Evolutionary conservation across 64 coral and sea anemone species (phyloP).

Genomic region (Cladopsammia gracilis): DNA sequence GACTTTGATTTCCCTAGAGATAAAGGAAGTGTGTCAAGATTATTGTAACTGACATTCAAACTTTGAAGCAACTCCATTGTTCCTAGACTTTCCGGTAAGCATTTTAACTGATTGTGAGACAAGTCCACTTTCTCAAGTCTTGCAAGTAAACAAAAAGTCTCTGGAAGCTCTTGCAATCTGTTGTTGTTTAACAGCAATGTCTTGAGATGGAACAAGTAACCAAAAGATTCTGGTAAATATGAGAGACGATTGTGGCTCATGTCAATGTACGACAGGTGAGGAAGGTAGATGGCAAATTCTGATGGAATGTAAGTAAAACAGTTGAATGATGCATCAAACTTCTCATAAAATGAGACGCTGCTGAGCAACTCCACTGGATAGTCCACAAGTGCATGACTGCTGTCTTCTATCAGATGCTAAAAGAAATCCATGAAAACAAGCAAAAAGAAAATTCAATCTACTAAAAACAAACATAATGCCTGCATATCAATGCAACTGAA

Average conservation of each 20-base stretch:
- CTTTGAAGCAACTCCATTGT: slow-evolving; percentile 78
- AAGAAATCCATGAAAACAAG: slow-evolving; percentile 1
- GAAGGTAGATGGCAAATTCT: slow-evolving; percentile 87
- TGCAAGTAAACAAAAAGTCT: slow-evolving; percentile 78
- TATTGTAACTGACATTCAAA: slow-evolving; percentile 93
- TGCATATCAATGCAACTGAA: too few relatives aligned
- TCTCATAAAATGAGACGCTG: slow-evolving; percentile 95
- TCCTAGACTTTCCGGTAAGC: slow-evolving; percentile 79
- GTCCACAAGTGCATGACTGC: slow-evolving; percentile 73
- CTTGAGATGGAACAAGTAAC: slow-evolving; percentile 91
- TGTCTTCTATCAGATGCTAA: slow-evolving; percentile 85
- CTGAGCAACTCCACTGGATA: slow-evolving; percentile 75
- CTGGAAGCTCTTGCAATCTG: slow-evolving; percentile 79
- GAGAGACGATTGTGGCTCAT: slow-evolving; percentile 88
- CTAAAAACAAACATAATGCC: background rate
- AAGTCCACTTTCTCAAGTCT: slow-evolving; percentile 91
- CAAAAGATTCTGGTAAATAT: slow-evolving; percentile 94
- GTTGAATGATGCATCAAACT: slow-evolving; percentile 87
- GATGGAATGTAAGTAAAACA: slow-evolving; percentile 79
- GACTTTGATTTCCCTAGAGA: slow-evolving; percentile 81
- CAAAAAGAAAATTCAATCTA: background rate
- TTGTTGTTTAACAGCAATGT: slow-evolving; percentile 92
- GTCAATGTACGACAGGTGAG: slow-evolving; percentile 91
- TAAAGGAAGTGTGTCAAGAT: slow-evolving; percentile 78
- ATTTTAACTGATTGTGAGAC: slow-evolving; percentile 86